Evolutionary conservation across 2,113 vertebrate genomes (phyloP).

Genomic region (Neolamprologus kungweensis): DNA sequence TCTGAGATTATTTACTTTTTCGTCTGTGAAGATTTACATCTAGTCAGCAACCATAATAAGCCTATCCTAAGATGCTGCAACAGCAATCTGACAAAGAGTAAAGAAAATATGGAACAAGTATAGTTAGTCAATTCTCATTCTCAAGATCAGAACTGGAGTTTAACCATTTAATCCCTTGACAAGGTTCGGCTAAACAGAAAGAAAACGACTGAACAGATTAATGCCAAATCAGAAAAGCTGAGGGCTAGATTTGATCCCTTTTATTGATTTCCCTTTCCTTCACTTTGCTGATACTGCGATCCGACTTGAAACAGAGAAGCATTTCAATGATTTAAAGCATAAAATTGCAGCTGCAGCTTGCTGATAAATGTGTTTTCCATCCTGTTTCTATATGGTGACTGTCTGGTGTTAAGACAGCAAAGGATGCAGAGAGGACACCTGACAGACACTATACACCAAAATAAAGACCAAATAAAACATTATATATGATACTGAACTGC

Average conservation of each 20-base stretch:
- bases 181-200: slow-evolving; percentile 27
- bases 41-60: slow-evolving; percentile 5
- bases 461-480: background rate
- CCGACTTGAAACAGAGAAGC: slow-evolving; percentile 47
- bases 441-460: background rate
- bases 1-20: slow-evolving; percentile 38
- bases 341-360: slow-evolving; percentile 38
- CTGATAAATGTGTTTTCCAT: slow-evolving; percentile 42
- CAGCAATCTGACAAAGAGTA: slow-evolving; percentile 6
- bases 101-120: background rate
- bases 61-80: background rate
- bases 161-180: slow-evolving; percentile 59
- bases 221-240: slow-evolving; percentile 59
- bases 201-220: slow-evolving; percentile 53
- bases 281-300: slow-evolving; percentile 39
- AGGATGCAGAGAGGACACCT: background rate
- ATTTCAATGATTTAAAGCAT: slow-evolving; percentile 47
- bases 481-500: background rate
- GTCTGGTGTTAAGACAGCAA: background rate
- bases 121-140: slow-evolving; percentile 4
- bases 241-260: slow-evolving; percentile 49
- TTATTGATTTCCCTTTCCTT: slow-evolving; percentile 58
- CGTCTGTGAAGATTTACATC: slow-evolving; percentile 18
- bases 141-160: slow-evolving; percentile 22
- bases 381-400: slow-evolving; percentile 10